Base-by-base conservation (phyloP, 2,797 vertebrate species). In the Hemibagrus guttatus region DNA sequence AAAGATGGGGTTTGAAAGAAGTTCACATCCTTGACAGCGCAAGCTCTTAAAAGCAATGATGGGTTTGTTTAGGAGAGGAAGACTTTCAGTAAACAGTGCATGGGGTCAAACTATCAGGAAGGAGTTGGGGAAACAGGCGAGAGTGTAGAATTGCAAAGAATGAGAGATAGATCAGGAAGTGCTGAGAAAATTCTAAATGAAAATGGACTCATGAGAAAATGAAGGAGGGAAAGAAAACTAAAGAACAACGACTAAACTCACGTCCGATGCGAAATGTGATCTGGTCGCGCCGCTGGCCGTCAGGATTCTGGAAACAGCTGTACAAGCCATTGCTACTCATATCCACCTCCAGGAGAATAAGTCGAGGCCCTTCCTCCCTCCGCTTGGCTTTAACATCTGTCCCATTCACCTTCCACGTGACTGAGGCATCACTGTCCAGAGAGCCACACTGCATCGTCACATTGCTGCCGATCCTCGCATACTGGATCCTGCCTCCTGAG, bases 391-490 rank as follows among this genome's bases (percentile, higher is more conserved):
- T 95, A 4, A 98, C 96, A 58, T 99, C 97, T 0, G 97, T 98
- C 58, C 97, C 97, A 0, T 99, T 99, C 87, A 95, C 97, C n/a
- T 96, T 97, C 98, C 98, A 99, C 16, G 97, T 97, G 80, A 98
- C 98, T 0, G 96, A 94, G 0, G 97, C 94, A 0, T 97, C 95
- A 80, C 94, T 95, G 90, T 96, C 97, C 92, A 98, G 94, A 11
- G 96, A 96, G 86, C 98, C 98, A 23, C 98, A 99, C 64, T 95
- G 96, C 95, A 99, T 96, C 86, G 97, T 98, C 91, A 98, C 97
- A 0, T 98, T 96, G 0, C 96, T 96, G 16, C 96, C 96, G 88
- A 98, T 95, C 75, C 94, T 95, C 90, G 97, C 97, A 0, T 98
- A 99, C 90, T 98, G 97, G 91, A 93, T 92, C 61, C 95, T 96